Evolutionary conservation across 2,113 vertebrate genomes (phyloP).

Genomic region (Manacus vitellinus): DNA sequence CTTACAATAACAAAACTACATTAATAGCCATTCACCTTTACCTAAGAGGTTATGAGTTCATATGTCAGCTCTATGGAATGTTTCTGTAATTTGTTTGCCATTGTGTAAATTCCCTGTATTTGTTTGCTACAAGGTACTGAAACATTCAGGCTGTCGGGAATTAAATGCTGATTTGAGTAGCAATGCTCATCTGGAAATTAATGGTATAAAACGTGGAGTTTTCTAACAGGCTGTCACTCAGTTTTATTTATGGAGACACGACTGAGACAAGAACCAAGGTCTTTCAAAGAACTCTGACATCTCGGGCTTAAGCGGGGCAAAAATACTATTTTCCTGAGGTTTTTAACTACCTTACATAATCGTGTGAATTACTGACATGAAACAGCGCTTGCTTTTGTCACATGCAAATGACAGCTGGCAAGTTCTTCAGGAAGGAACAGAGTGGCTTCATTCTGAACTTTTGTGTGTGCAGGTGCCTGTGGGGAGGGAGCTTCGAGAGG

Average conservation of each 20-base stretch:
- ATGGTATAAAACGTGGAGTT: constrained; percentile 26
- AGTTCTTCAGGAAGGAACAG: constrained; percentile 24
- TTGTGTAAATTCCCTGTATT: constrained; percentile 32
- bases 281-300: constrained; percentile 49
- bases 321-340: constrained; percentile 14
- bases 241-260: constrained; percentile 52
- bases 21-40: constrained; percentile 65
- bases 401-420: constrained; percentile 19
- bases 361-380: constrained; percentile 46
- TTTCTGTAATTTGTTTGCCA: constrained; percentile 52
- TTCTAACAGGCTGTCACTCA: constrained; percentile 44
- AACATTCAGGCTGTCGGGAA: constrained; percentile 31
- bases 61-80: constrained; percentile 29
- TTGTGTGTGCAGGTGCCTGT: neutral
- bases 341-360: constrained; percentile 27
- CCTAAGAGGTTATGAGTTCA: constrained; percentile 58
- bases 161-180: constrained; percentile 65
- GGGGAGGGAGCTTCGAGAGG: neutral
- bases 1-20: constrained; percentile 37
- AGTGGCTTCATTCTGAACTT: neutral
- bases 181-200: constrained; percentile 39
- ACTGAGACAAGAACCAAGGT: constrained; percentile 39
- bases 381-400: constrained; percentile 16
- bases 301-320: neutral
- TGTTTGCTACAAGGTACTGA: constrained; percentile 41